Conservation (phyloP, 2,113 vertebrate genomes). For the Pterocles orientalis region DNA sequence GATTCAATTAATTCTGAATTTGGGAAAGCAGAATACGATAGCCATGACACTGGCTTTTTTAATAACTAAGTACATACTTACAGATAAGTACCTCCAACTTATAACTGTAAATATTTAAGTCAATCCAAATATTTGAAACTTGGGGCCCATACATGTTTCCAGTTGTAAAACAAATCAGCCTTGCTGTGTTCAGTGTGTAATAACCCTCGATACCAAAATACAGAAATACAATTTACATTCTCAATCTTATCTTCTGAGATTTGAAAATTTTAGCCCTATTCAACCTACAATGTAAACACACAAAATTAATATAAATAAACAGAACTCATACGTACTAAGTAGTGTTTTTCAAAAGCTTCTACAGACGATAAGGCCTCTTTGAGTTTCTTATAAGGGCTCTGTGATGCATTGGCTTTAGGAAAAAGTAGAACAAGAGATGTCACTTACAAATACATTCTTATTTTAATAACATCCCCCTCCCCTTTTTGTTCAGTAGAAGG, state of each 20-base stretch:
- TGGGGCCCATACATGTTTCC: not conserved
- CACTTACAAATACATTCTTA: not conserved
- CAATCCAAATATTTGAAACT: not conserved
- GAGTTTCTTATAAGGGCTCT: slow-evolving; percentile 98
- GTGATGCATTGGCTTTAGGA: slow-evolving; percentile 87
- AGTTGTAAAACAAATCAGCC: not conserved
- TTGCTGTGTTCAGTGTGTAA: not conserved
- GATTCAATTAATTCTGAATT: not conserved
- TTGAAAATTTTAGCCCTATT: not conserved
- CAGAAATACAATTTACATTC: not conserved
- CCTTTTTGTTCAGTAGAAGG: not conserved
- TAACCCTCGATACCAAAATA: not conserved
- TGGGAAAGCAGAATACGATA: not conserved
- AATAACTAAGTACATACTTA: not conserved
- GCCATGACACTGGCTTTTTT: not conserved
- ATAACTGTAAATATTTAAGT: not conserved
- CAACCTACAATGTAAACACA: accelerated
- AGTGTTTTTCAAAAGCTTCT: slow-evolving; percentile 96
- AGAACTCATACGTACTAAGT: slow-evolving; percentile 83
- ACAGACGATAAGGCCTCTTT: slow-evolving; percentile 96
- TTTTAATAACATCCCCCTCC: not conserved
- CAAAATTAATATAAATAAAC: not conserved
- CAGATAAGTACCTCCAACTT: not conserved
- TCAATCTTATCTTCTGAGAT: not conserved
- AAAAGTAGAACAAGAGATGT: not conserved